Evolutionary conservation across 2,113 vertebrate species (phyloP).

Genomic region (Castor canadensis): DNA sequence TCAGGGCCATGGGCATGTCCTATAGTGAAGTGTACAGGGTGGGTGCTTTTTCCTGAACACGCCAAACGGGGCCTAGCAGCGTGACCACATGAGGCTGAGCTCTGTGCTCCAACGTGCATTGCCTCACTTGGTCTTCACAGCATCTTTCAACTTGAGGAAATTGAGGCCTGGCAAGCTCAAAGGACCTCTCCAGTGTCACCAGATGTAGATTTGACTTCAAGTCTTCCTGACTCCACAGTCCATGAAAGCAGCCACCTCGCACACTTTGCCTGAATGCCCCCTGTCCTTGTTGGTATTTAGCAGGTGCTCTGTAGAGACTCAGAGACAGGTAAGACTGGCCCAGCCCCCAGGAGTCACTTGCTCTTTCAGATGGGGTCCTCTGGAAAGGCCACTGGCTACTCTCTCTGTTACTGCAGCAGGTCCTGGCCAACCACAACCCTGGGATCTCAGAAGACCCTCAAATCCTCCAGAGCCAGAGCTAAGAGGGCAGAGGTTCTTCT

Average conservation of each 20-base stretch:
- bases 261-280: background rate
- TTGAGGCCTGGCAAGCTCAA: background rate
- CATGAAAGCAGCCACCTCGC: background rate
- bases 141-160: background rate
- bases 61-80: fast-evolving
- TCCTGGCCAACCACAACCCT: fast-evolving
- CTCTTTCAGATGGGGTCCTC: background rate
- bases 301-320: background rate
- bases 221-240: background rate
- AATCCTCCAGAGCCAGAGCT: background rate
- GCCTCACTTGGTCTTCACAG: fast-evolving
- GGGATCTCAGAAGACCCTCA: background rate
- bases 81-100: fast-evolving
- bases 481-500: background rate
- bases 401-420: fast-evolving
- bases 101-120: fast-evolving
- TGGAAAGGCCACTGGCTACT: background rate
- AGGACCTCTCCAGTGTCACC: background rate
- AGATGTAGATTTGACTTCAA: background rate
- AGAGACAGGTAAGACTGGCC: background rate
- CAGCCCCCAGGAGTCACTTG: background rate
- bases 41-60: background rate
- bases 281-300: fast-evolving
- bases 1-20: background rate
- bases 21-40: too few relatives aligned